Base-by-base conservation (phyloP, 2,797 vertebrate species). In the Streptopelia turtur region DNA sequence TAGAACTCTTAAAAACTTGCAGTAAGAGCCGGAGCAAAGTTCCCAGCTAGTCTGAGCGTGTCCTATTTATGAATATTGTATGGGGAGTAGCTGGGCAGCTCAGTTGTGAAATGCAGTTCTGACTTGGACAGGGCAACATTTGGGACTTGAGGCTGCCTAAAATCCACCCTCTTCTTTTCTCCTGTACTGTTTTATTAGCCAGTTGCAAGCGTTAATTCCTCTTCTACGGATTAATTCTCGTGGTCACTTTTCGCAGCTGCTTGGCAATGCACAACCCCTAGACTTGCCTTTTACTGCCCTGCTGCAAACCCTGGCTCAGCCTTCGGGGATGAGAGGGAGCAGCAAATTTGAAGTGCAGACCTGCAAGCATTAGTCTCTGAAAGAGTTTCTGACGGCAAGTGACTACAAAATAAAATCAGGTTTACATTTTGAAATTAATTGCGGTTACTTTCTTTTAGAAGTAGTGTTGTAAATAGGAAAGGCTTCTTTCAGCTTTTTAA, bases 231-330 rank as follows among this genome's bases (percentile, higher is more conserved):
- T 93, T 95, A 89, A 87, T 94, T 95, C 31, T 47, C 37, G 79
- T 28, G 52, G 41, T 63, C 31, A 13, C 33, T 69, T 89, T 90
- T 93, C 3, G 10, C 69, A 83, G 53, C 75, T 75, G 41, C 59
- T 84, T 0, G 3, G 39, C 61, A 61, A 8, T n/a, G 64, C 50
- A 39, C 74, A 43, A 25, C 37, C 14, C 25, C n/a, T 14, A 7
- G 41, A 33, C 74, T 97, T 96, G 93, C 72, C 83, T 90, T 85
- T 78, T 69, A 13, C 83, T 90, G 81, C 89, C 93, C 79, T 89
- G 82, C 94, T 97, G 10, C 83, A 83, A 92, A 87, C 95, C 89
- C 13, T 53, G 61, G 64, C 61, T 93, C 78, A 60, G 85, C 5
- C 12, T 35, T 53, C 8, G 16, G 33, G 64, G 43, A 3, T 87